A percentile compares a stretch with the other conserved stretches of the same genome.
phyloP scores from a whole-genome alignment of 64 coral and sea anemone genomes.

The Montipora foliosa region DNA sequence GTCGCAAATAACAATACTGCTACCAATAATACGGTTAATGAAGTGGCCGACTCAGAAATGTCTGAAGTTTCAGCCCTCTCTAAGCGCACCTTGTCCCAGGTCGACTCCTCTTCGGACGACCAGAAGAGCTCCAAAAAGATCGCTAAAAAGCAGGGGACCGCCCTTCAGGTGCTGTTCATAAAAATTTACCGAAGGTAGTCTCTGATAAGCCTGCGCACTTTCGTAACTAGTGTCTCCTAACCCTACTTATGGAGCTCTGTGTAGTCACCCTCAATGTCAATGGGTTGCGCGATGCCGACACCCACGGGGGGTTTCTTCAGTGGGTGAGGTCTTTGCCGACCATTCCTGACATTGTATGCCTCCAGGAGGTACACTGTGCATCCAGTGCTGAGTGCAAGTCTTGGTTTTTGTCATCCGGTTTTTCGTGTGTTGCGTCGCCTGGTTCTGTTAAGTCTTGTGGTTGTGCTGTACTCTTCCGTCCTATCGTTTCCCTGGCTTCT shows the following conservation, averaged over 20 bases:
- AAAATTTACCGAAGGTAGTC: background rate
- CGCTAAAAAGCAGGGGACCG: background rate
- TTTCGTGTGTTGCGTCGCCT: background rate
- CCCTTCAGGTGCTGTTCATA: background rate
- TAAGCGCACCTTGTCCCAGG: too few relatives aligned
- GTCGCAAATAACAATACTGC: too few relatives aligned
- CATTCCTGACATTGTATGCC: constrained; percentile 7
- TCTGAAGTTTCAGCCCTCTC: too few relatives aligned
- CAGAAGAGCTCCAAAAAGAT: too few relatives aligned
- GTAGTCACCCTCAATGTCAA: background rate
- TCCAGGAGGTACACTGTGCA: constrained; percentile 44
- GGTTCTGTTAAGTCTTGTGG: constrained; percentile 30
- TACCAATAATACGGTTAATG: too few relatives aligned
- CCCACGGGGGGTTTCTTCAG: background rate
- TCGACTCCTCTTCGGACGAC: too few relatives aligned
- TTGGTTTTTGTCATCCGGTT: constrained; percentile 32
- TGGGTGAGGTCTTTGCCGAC: background rate
- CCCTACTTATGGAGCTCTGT: background rate
- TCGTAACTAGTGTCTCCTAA: background rate
- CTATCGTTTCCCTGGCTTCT: background rate
- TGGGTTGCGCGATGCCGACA: background rate
- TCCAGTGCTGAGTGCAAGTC: background rate
- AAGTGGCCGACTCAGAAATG: too few relatives aligned
- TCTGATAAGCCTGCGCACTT: background rate
- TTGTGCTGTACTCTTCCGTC: constrained; percentile 1